phyloP scores from a whole-genome alignment of 2,113 vertebrate genomes.

The Amblyopsis rosae region DNA sequence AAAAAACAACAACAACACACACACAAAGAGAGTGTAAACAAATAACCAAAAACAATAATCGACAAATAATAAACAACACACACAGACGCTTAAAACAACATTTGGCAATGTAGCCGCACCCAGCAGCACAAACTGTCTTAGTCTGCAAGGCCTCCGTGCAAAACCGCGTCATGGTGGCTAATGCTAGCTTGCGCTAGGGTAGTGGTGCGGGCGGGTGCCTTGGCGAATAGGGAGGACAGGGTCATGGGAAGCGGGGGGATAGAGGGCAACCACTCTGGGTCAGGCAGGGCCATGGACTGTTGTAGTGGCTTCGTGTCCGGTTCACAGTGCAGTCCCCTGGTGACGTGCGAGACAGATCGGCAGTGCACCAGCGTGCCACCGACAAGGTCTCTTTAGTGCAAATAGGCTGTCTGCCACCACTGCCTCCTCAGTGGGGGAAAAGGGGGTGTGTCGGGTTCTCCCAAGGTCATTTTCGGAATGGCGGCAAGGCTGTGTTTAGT shows the following conservation, averaged over 20 bases:
- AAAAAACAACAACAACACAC: constrained; percentile 13
- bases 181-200: constrained; percentile 16
- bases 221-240: not conserved
- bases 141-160: constrained; percentile 74
- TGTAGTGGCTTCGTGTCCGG: constrained; percentile 8
- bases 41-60: not conserved
- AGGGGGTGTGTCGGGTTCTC: constrained; percentile 4
- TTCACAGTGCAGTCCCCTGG: constrained; percentile 14
- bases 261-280: too few relatives aligned
- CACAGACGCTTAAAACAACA: constrained; percentile 15
- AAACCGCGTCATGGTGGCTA: constrained; percentile 59
- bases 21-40: not conserved
- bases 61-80: constrained; percentile 8
- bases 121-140: constrained; percentile 56
- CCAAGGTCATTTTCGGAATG: constrained; percentile 78
- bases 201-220: not conserved
- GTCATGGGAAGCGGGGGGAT: not conserved
- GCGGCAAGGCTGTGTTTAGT: constrained; percentile 71
- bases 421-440: constrained; percentile 27
- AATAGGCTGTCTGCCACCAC: constrained; percentile 66
- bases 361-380: constrained; percentile 35
- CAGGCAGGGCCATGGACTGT: not conserved
- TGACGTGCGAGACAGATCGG: constrained; percentile 38
- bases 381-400: constrained; percentile 76
- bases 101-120: constrained; percentile 64